A percentile compares a stretch with the other conserved stretches of the same genome.
Conservation (phyloP, 92 coral and sea anemone species). For the Palythoa caribaeorum region DNA sequence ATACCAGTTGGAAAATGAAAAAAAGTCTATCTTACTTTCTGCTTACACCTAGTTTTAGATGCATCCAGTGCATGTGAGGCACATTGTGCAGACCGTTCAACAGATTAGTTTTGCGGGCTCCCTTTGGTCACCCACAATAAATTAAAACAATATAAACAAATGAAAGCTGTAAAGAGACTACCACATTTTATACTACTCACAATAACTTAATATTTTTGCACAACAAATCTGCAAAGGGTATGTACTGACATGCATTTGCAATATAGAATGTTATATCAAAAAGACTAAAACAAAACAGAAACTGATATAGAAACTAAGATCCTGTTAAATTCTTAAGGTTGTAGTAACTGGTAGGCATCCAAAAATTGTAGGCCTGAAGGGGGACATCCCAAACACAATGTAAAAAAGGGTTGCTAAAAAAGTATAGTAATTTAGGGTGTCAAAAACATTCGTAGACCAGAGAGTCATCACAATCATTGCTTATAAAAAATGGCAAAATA, state of each 20-base stretch:
- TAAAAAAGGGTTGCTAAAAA: not conserved
- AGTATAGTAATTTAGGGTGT: not conserved
- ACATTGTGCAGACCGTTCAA: not conserved
- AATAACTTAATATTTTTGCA: not conserved
- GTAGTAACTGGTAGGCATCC: not conserved
- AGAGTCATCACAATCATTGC: not conserved
- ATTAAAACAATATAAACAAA: not conserved
- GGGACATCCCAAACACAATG: constrained; percentile 5
- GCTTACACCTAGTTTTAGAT: not conserved
- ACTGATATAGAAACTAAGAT: not conserved
- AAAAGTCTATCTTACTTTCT: not conserved
- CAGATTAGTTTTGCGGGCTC: not conserved
- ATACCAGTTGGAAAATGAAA: not conserved
- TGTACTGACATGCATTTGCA: not conserved
- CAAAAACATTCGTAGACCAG: not conserved
- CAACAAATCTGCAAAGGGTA: constrained; percentile 5
- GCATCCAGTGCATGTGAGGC: not conserved
- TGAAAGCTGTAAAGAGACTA: constrained; percentile 1
- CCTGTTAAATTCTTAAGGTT: not conserved
- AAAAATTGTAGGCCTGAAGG: not conserved
- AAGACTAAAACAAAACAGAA: not conserved
- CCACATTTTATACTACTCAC: not conserved
- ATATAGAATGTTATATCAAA: not conserved
- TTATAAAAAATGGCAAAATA: not conserved
- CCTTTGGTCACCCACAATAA: not conserved